These are phyloP conservation scores for Indicator maculatus DNA, from an alignment of 2,113 vertebrate genomes.

Conservation along the genomic window DNA sequence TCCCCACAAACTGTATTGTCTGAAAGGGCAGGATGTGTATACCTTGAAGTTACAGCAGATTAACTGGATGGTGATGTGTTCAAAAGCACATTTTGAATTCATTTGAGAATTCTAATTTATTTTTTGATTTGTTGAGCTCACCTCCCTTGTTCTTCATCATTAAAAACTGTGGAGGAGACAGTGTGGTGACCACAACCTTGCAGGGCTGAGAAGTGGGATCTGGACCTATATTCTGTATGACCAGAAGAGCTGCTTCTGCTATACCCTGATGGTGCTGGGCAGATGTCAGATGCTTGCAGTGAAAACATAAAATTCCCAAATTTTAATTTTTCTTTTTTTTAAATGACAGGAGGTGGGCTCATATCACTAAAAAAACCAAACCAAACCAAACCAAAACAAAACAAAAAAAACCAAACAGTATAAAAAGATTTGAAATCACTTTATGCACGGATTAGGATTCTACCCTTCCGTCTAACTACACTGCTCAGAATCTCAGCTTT, in stretches of 20 bases:
- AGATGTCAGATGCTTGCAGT: not conserved
- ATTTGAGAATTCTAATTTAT: not conserved
- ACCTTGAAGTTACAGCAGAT: not conserved
- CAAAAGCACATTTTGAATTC: not conserved
- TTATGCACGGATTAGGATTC: not conserved
- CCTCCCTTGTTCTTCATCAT: not conserved
- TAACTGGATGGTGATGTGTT: not conserved
- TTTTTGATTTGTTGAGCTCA: not conserved
- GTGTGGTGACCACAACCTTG: not conserved
- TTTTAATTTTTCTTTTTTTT: rapidly evolving
- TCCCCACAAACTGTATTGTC: not conserved
- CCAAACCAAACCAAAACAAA: no score
- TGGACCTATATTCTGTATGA: rapidly evolving
- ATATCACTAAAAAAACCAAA: not conserved
- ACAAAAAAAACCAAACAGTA: not conserved
- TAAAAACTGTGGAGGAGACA: not conserved
- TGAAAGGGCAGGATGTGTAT: not conserved
- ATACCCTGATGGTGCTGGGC: not conserved
- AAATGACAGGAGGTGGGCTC: not conserved
- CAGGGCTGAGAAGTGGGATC: not conserved
- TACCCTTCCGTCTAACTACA: not conserved
- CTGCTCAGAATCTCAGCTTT: not conserved
- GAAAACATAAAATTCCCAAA: not conserved
- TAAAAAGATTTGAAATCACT: not conserved
- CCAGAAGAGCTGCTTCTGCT: not conserved